Evolutionary conservation across 2,797 vertebrate species (phyloP).

Genomic region (Myotis pilosus): DNA sequence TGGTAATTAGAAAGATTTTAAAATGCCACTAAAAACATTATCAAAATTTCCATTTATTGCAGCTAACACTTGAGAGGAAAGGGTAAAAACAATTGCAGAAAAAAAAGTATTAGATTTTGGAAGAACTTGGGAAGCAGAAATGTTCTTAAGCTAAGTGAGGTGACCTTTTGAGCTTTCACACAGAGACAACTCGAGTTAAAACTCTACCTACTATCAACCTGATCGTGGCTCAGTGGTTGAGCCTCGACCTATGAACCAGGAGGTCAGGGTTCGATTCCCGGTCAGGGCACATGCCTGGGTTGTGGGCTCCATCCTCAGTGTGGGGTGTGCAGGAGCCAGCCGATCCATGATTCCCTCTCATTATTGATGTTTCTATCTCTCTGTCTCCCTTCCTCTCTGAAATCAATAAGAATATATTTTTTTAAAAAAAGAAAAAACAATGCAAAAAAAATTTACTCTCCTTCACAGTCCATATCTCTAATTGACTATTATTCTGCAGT

Average conservation of each 20-base stretch:
- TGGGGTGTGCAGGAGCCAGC: too few relatives aligned
- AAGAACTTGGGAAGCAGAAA: constrained; percentile 27
- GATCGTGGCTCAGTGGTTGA: too few relatives aligned
- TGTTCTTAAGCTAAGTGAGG: constrained; percentile 25
- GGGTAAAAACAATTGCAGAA: constrained; percentile 33
- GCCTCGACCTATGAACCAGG: too few relatives aligned
- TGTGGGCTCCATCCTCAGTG: too few relatives aligned
- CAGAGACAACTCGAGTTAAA: constrained; percentile 7
- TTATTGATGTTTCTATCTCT: too few relatives aligned
- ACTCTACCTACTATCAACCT: not conserved
- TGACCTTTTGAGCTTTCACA: constrained; percentile 25
- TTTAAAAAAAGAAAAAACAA: not conserved
- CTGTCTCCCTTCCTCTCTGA: too few relatives aligned
- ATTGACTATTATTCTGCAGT: not conserved
- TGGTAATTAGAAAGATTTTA: constrained; percentile 58
- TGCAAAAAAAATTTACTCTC: not conserved
- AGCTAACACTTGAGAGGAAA: constrained; percentile 40
- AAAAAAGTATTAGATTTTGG: constrained; percentile 26
- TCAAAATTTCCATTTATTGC: constrained; percentile 48
- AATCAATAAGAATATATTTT: too few relatives aligned
- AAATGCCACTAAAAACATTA: constrained; percentile 47
- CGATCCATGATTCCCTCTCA: too few relatives aligned
- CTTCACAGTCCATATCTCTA: not conserved
- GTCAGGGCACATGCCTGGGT: too few relatives aligned
- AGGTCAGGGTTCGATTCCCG: too few relatives aligned